Base-by-base conservation (phyloP, 1,140 invertebrate genomes). In the Zaprionus capensis region DNA sequence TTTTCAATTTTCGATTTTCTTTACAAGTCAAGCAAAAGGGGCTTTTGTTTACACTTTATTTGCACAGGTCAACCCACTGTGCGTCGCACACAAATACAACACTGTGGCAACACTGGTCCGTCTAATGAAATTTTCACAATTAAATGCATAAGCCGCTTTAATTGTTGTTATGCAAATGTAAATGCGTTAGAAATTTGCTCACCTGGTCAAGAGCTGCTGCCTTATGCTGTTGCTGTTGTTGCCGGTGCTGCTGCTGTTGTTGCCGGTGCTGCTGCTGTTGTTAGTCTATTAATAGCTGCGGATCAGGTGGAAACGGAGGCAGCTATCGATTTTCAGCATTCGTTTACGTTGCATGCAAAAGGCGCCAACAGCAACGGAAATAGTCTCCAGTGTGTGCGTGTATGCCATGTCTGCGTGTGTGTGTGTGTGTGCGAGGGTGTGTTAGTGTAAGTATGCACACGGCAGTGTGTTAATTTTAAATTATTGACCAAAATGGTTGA, bases 311-410 rank as follows among this genome's bases (percentile, higher is more conserved):
- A 61, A 67, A 34, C 67, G 36, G 70, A 69, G 79, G 80, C 46
- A 55, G 70, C 71, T 87, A 88, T 87, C 80, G 83, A 86, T 87
- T 87, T 87, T 83, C 62, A 86, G 80, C 66, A 71, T 67, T 72
- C 51, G 34, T 53, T 70, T 53, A 41, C 24, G 31, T 70, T 57
- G 62, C 41, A 57, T 57, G 58, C 9, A 38, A 14, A 73, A 59
- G 63, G 44, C 63, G 69, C 14, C 66, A 46, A 66, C 63, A 44
- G 76, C 83, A 82, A 71, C 64, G 38, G 76, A 83, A 83, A 83
- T 83, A 84, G 77, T 76, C 78, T 36, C 55, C 49, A 55, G 28
- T 67, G 36, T 46, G 62, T 22, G 28, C 26, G 24, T 36, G 36
- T 51, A 4, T 34, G 11, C 31, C 6, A 7, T 28, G 57, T 22